These are phyloP conservation scores for Drosophila jambulina DNA, from an alignment of 1,140 invertebrate species.

Conservation along the genomic window DNA sequence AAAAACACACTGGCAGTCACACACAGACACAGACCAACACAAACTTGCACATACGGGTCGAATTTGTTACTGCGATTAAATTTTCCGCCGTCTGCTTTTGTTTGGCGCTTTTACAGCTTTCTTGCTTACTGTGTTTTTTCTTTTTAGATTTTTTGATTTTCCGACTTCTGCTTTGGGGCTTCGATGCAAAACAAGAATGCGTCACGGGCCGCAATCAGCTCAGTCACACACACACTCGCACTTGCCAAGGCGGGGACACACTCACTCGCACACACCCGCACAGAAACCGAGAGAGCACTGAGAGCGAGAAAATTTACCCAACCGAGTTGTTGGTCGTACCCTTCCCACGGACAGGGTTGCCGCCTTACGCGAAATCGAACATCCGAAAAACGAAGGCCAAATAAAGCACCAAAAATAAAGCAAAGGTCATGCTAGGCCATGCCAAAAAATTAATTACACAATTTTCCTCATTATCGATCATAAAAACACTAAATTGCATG, in stretches of 20 bases:
- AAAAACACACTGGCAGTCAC: constrained; percentile 15
- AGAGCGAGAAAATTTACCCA: constrained; percentile 75
- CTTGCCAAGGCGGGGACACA: constrained; percentile 26
- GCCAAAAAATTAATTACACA: not conserved
- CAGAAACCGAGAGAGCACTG: constrained; percentile 42
- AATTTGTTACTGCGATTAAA: constrained; percentile 29
- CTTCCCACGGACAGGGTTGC: constrained; percentile 61
- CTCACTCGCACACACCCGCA: constrained; percentile 27
- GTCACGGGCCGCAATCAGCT: constrained; percentile 61
- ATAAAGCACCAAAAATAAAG: not conserved
- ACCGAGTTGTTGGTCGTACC: constrained; percentile 69
- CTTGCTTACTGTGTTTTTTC: constrained; percentile 23
- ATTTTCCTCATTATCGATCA: not conserved
- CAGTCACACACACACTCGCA: constrained; percentile 37
- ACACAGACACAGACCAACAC: constrained; percentile 38
- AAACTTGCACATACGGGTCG: constrained; percentile 57
- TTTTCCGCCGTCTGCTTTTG: constrained; percentile 19
- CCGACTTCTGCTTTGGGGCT: constrained; percentile 44
- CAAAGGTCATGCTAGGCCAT: not conserved
- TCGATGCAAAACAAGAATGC: constrained; percentile 79
- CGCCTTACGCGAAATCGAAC: not conserved
- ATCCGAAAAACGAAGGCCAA: too few relatives aligned
- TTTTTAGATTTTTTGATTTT: constrained; percentile 39
- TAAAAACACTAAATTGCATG: not conserved
- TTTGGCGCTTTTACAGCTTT: constrained; percentile 35